Evolutionary conservation across 2,797 vertebrate genomes (phyloP), one percentile per base, ranked within the genome.

Genomic region (Acanthis flammea): DNA sequence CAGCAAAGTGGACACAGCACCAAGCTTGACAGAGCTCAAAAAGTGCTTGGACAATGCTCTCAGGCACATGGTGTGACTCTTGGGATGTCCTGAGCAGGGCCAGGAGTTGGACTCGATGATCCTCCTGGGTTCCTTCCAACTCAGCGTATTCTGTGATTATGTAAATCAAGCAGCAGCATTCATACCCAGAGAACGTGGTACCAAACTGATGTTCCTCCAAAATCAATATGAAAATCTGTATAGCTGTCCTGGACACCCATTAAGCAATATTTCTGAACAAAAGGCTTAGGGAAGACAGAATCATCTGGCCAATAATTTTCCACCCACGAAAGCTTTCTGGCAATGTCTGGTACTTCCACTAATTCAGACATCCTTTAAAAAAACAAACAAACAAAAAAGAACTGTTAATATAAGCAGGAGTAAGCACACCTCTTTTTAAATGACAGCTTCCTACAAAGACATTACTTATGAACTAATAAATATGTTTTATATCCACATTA

Each of bases 231-330:
- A 97, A 99, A 99, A 95, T 99, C 99, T 3, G 99, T 99, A 90
- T 99, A 99, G 97, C 99, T 99, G 97, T 99, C 98, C 97, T 99
- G 99, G 95, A 99, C 99, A 66, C 99, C 99, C 99, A 99, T 99
- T 79, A 99, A 98, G 94, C 99, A 99, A 94, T 99, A 99, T 98
- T 99, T 99, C 98, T 99, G 99, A 97, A 99, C 99, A 96, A 99
- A 99, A 66, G 99, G 99, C 92, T 99, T 99, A 88, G 99, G 99
- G 97, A 99, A 99, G 96, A 99, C 99, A 58, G 99, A 99, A 97
- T 99, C 99, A 60, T 99, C 99, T 8, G 99, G 99, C 99, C 99
- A 99, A 94, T 99, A 99, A 97, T 99, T 99, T 98, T 99, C 99
- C 44, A 99, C 99, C 99, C 99, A 99, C 14, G 99, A 99, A 98